These are phyloP conservation scores for Parnassius apollo DNA, from an alignment of 2,888 invertebrate species.

Conservation along the genomic window DNA sequence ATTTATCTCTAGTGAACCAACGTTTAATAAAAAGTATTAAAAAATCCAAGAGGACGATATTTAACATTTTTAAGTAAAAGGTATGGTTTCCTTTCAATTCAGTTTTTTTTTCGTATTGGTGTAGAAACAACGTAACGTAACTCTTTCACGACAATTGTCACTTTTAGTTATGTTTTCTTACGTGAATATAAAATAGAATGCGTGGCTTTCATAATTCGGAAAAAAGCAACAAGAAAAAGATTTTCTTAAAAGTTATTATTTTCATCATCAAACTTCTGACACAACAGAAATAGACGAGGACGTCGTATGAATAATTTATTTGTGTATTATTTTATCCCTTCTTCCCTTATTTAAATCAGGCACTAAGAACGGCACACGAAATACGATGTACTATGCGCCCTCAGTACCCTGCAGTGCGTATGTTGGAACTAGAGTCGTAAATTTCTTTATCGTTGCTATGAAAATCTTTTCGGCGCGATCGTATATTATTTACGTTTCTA, in stretches of 20 bases:
- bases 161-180: slow-evolving; percentile 5
- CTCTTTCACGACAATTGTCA: slow-evolving; percentile 25
- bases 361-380: slow-evolving; percentile 37
- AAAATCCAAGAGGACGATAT: too few species aligned
- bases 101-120: background rate
- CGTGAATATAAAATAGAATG: slow-evolving; percentile 39
- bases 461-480: slow-evolving; percentile 11
- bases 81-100: too few species aligned
- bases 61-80: too few species aligned
- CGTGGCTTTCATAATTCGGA: slow-evolving; percentile 30
- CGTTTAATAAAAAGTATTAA: too few species aligned
- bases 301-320: slow-evolving; percentile 64
- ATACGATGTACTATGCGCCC: background rate
- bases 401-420: background rate
- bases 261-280: slow-evolving; percentile 55
- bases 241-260: slow-evolving; percentile 44
- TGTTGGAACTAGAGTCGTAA: slow-evolving; percentile 4
- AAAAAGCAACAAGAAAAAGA: slow-evolving; percentile 33
- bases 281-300: slow-evolving; percentile 46
- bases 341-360: slow-evolving; percentile 42
- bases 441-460: slow-evolving; percentile 3
- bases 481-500: too few species aligned
- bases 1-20: background rate
- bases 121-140: background rate
- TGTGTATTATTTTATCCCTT: slow-evolving; percentile 55